Evolutionary conservation across 2,888 invertebrate genomes (phyloP), one percentile per base, ranked within the genome.

Genomic region (Lycaena phlaeas): DNA sequence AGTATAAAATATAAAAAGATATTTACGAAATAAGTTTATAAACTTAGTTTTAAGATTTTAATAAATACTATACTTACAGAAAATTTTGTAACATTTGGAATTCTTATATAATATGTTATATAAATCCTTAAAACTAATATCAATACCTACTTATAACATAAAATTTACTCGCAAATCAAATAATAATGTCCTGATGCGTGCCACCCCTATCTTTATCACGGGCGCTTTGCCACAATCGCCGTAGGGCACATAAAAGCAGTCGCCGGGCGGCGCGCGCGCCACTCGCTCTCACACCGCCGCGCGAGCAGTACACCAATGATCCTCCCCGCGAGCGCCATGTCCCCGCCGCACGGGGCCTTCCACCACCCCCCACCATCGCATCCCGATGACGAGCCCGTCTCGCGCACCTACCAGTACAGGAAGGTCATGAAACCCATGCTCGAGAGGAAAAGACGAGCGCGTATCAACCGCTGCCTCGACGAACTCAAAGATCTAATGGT

Each of bases 371-470:
- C 68, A 62, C 77, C 72, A 53, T n/a, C n/a, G n/a, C n/a, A n/a
- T n/a, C 71, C 70, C 61, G 56, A 85, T 52, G 85, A 84, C 46
- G 85, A 84, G 52, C 91, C 91, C 42, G 92, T 94, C 71, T 95
- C 95, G 49, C 88, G 95, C 66, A 95, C 95, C 51, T 95, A 95
- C 72, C 95, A 95, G 67, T 95, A 95, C 84, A 88, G 95, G 70
- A 95, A 94, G 88, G 94, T 95, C 52, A 95, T 94, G 94, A 95
- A 95, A 72, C 95, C 95, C 36, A 91, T 95, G 90, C 79, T 95
- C 56, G 95, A 95, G 68, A 87, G 95, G 42, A 94, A 95, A 71
- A 87, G 95, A 18, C 86, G 95, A 50, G 95, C 95, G 7, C 88
- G 95, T 60, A 95, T 95, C 79, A 95, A 95, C 82, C 90, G 93